Evolutionary conservation across 2,113 vertebrate species (phyloP).

Genomic region (Poeciliopsis prolifica): DNA sequence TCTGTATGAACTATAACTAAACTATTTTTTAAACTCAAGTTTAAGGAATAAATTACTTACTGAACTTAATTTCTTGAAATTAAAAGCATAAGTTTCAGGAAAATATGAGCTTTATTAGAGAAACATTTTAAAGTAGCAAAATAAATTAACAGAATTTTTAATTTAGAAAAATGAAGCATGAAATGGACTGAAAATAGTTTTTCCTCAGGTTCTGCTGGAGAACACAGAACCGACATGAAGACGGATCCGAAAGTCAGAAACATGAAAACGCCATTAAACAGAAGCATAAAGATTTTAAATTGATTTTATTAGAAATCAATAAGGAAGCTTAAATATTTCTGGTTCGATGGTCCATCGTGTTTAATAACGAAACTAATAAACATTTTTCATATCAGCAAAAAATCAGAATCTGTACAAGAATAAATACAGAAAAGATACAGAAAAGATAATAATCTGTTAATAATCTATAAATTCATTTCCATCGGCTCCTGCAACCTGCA

Average conservation of each 20-base stretch:
- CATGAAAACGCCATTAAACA: not conserved
- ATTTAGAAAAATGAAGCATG: too few species aligned
- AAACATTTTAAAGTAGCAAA: too few species aligned
- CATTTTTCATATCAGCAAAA: not conserved
- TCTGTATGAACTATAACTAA: not conserved
- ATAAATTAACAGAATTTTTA: too few species aligned
- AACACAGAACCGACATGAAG: not conserved
- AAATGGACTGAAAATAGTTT: too few species aligned
- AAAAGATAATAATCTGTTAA: not conserved
- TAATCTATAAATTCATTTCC: not conserved
- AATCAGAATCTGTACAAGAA: not conserved
- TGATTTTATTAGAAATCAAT: not conserved
- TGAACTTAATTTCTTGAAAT: too few species aligned
- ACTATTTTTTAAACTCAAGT: too few species aligned
- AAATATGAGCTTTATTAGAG: too few species aligned
- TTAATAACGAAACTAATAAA: not conserved
- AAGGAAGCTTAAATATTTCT: not conserved
- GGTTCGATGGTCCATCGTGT: too few species aligned
- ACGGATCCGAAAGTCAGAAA: not conserved
- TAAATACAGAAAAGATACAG: not conserved
- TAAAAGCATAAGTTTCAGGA: too few species aligned
- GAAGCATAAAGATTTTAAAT: not conserved
- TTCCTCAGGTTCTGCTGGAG: not conserved
- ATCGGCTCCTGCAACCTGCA: not conserved
- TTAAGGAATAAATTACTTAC: too few species aligned